Evolutionary conservation across 1,140 invertebrate species (phyloP), one percentile per base, ranked within the genome.

Genomic region (Tribolium madens): DNA sequence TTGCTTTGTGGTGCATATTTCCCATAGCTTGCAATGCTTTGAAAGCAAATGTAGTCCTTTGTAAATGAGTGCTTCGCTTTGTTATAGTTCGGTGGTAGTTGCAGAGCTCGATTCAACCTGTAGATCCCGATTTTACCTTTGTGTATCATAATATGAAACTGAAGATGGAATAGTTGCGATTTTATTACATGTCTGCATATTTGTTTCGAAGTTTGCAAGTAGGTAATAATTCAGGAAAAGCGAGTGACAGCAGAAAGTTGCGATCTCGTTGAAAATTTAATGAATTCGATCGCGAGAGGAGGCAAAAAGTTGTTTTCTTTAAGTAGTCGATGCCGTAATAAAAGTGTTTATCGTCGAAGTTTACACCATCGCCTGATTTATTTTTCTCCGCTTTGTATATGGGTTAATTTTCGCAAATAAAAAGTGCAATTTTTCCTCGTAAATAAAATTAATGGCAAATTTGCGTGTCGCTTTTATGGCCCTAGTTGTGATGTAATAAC

Each of bases 401-500:
- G 52, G 50, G 18, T 26, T 57, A 57, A 57, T 57, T 57, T 21
- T n/a, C 52, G 13, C 48, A 17, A 50, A 57, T 26, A 57, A 57
- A 26, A 57, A 57, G 52, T 57, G 52, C 52, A 57, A 57, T 57
- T 21, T 21, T 21, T 57, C 52, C 52, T 57, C 52, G 52, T 57
- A 57, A 57, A 57, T 57, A 57, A 57, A 17, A 57, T 57, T 21
- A 57, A 57, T 57, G 52, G 52, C 13, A 18, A 57, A 26, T 57
- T 57, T 26, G 52, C 52, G 52, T 57, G 52, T 57, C 52, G 17
- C 18, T 21, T 57, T 57, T 57, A 57, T 57, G 17, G 52, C 52
- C 4, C 15, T 57, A 57, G 52, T 57, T 57, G 17, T 57, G 52
- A 57, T 57, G 52, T 57, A 57, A 57, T n/a, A 57, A 57, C 52